A percentile compares a stretch with the other conserved stretches of the same genome.
Evolutionary conservation across 2,888 invertebrate species (phyloP).

Genomic region (Drosophila neotestacea): DNA sequence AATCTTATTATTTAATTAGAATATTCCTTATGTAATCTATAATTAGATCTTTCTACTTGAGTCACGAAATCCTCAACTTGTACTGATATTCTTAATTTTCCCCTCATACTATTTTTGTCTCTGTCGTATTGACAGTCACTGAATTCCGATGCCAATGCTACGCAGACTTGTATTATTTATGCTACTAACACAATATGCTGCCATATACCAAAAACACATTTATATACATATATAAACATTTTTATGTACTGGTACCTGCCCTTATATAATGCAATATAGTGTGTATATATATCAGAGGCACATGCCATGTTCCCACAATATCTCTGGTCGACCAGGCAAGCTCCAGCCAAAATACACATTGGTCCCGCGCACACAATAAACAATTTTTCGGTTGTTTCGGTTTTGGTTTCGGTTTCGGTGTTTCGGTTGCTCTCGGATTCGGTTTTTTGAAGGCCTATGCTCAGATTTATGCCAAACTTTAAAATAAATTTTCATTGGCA

Average conservation of each 20-base stretch:
- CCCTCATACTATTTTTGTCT: conserved; percentile 9
- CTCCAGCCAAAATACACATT: conserved; percentile 49
- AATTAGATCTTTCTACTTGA: conserved; percentile 24
- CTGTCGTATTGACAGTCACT: conserved; percentile 34
- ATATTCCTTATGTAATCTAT: not conserved
- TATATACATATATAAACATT: conserved; percentile 22
- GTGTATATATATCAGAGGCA: conserved; percentile 27
- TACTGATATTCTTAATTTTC: conserved; percentile 15
- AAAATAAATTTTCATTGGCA: conserved; percentile 64
- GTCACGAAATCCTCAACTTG: conserved; percentile 1
- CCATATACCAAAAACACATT: conserved; percentile 20
- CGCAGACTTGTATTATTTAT: conserved; percentile 64
- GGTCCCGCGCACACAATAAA: conserved; percentile 44
- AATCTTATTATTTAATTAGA: not conserved
- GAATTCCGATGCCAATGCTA: conserved; percentile 52
- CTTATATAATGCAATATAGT: conserved; percentile 13
- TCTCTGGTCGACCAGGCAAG: conserved; percentile 22
- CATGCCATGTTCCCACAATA: conserved; percentile 60
- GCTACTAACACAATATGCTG: conserved; percentile 53
- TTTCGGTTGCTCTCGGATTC: conserved; percentile 1
- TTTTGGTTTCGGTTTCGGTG: conserved; percentile 18
- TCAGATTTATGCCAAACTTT: conserved; percentile 64
- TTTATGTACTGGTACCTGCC: conserved; percentile 28
- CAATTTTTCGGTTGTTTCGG: conserved; percentile 43
- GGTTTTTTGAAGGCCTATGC: conserved; percentile 35